Conservation (phyloP, 1,140 invertebrate genomes). For the Drosophila nasuta region DNA sequence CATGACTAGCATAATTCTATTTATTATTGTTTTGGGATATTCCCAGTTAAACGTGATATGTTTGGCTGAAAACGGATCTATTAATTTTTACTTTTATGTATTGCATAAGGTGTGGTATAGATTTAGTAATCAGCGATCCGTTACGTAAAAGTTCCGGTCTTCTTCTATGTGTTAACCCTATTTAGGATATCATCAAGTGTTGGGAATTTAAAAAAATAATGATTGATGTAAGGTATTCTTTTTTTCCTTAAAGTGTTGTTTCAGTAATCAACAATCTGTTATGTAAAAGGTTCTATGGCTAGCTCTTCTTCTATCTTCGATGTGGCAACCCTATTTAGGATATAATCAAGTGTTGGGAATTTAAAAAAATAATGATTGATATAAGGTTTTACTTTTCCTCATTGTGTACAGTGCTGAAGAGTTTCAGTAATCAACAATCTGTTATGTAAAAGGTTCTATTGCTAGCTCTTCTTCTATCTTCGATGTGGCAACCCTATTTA, state of each 20-base stretch:
- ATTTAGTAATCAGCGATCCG: not conserved
- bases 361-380: no score
- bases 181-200: slow-evolving; percentile 69
- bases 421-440: not conserved
- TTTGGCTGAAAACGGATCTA: no score
- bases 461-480: not conserved
- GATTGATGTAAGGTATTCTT: no score
- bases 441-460: slow-evolving; percentile 34
- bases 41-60: no score
- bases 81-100: not conserved
- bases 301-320: not conserved
- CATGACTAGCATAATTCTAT: no score
- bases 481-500: slow-evolving; percentile 49
- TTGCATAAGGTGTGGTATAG: not conserved
- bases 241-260: not conserved
- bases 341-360: slow-evolving; percentile 53
- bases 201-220: no score
- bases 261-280: not conserved
- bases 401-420: not conserved
- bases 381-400: not conserved
- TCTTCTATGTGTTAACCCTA: slow-evolving; percentile 25
- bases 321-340: slow-evolving; percentile 58
- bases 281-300: slow-evolving; percentile 29
- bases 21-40: no score
- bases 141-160: slow-evolving; percentile 18